Conservation (phyloP, 2,113 vertebrate genomes). For the Pongo abelii region DNA sequence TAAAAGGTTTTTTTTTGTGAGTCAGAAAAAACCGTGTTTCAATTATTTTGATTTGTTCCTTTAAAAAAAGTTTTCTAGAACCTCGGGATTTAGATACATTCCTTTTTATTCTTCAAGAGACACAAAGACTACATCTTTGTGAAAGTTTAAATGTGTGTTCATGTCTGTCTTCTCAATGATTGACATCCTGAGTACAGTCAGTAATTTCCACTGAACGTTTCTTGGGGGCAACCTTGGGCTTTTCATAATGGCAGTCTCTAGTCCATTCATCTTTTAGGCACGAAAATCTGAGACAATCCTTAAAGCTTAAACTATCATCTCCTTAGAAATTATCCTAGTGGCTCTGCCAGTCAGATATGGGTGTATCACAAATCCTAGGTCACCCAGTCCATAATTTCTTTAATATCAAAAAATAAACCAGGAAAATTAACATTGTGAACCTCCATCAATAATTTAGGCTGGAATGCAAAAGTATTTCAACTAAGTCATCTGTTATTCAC, state of each 20-base stretch:
- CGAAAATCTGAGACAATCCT: slow-evolving; percentile 30
- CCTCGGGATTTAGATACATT: background rate
- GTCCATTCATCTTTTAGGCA: background rate
- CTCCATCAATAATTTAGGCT: background rate
- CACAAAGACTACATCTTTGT: background rate
- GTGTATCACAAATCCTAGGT: background rate
- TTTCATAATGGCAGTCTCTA: background rate
- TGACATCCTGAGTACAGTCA: background rate
- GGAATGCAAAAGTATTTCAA: background rate
- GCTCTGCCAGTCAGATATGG: background rate
- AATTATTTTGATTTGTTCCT: slow-evolving; percentile 1
- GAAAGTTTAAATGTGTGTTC: background rate
- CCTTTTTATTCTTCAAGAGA: background rate
- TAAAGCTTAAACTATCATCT: background rate
- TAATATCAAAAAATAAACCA: slow-evolving; percentile 32
- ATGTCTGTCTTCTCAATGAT: background rate
- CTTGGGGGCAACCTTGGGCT: background rate
- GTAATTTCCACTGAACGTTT: background rate
- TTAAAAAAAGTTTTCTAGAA: slow-evolving; percentile 13
- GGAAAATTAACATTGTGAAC: background rate
- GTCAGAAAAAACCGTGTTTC: background rate
- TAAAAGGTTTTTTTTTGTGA: background rate
- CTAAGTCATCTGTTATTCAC: background rate
- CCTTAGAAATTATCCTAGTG: background rate
- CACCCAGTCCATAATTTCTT: background rate